Evolutionary conservation across 2,113 vertebrate genomes (phyloP).

Genomic region (Agelaius phoeniceus): DNA sequence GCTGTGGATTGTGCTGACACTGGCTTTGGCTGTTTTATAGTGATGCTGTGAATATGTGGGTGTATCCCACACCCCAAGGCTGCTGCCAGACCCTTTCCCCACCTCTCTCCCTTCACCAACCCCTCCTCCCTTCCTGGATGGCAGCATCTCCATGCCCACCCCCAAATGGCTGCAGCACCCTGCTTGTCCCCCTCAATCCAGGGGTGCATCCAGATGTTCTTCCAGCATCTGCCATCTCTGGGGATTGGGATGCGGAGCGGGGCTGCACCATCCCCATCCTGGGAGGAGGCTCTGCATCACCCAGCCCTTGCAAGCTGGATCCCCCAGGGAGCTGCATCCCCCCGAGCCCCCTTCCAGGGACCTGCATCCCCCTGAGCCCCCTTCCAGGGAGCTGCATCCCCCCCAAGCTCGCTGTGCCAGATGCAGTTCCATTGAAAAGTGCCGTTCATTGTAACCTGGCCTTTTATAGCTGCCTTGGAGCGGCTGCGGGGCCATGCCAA

Average conservation of each 20-base stretch:
- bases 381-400: not conserved
- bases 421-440: constrained; percentile 47
- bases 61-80: not conserved
- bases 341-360: not conserved
- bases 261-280: not conserved
- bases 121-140: not conserved
- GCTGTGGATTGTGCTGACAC: not conserved
- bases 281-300: not conserved
- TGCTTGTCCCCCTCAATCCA: not conserved
- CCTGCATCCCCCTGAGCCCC: not conserved
- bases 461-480: constrained; percentile 22
- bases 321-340: not conserved
- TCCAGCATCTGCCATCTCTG: accelerated
- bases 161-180: not conserved
- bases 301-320: not conserved
- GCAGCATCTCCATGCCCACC: not conserved
- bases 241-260: not conserved
- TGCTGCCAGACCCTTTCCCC: not conserved
- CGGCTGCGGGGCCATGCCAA: constrained; percentile 36
- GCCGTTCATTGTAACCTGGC: constrained; percentile 34
- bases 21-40: not conserved
- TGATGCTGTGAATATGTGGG: not conserved
- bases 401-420: not conserved
- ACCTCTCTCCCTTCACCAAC: not conserved
- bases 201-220: not conserved